Evolutionary conservation across 2,797 vertebrate species (phyloP).

Genomic region (Rhinoraja longicauda): DNA sequence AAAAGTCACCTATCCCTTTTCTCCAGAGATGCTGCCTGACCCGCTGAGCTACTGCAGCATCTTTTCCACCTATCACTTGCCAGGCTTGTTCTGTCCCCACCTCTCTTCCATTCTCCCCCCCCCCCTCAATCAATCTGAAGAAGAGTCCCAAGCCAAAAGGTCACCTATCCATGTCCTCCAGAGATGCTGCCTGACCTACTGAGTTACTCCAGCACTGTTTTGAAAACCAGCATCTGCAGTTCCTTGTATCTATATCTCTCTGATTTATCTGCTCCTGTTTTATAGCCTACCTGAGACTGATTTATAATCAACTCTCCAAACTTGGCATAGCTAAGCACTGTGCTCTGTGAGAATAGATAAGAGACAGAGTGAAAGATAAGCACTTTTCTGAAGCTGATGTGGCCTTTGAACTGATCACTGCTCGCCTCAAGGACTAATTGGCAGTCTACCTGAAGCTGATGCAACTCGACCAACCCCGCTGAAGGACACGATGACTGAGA

Average conservation of each 20-base stretch:
- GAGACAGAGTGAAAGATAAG: not conserved
- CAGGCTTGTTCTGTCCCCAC: too few species aligned
- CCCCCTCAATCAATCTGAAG: too few species aligned
- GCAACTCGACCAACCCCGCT: not conserved
- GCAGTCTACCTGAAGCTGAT: not conserved
- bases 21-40: too few species aligned
- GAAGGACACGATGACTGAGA: not conserved
- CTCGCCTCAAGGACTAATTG: not conserved
- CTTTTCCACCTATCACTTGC: too few species aligned
- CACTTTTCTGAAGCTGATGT: not conserved
- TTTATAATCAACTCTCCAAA: not conserved
- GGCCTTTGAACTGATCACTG: not conserved
- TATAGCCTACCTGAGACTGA: not conserved
- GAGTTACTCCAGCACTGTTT: not conserved
- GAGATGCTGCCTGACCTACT: too few species aligned
- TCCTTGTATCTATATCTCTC: not conserved
- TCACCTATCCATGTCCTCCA: too few species aligned
- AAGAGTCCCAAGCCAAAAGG: too few species aligned
- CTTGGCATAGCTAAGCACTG: not conserved
- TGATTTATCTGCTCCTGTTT: too few species aligned
- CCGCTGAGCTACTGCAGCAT: too few species aligned
- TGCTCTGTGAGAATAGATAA: not conserved
- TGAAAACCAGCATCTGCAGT: too few species aligned
- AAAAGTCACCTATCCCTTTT: too few species aligned
- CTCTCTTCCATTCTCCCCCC: too few species aligned